Percentiles rank a stretch among this genome's conserved stretches.
Evolutionary conservation across 2,113 vertebrate species (phyloP).

Genomic region (Crotalus viridis): DNA sequence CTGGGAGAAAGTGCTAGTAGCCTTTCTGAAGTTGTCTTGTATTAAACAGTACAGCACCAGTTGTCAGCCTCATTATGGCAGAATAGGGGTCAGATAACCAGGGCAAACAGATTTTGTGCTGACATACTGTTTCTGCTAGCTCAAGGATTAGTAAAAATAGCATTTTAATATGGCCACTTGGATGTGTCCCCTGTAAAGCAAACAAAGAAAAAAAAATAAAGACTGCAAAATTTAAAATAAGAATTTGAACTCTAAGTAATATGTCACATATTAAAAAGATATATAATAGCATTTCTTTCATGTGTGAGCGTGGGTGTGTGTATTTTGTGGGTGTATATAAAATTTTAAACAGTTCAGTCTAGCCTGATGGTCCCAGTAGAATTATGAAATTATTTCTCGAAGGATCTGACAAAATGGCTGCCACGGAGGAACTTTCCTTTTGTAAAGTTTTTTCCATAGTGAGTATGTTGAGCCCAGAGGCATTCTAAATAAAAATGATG

Average conservation of each 20-base stretch:
- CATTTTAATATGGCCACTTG: not conserved
- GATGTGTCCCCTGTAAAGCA: not conserved
- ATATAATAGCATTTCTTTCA: not conserved
- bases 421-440: not conserved
- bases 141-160: not conserved
- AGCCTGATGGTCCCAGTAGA: not conserved
- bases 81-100: not conserved
- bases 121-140: not conserved
- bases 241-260: not conserved
- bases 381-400: not conserved
- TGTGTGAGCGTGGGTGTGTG: not conserved
- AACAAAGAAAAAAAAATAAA: not conserved
- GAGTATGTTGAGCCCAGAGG: not conserved
- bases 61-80: not conserved
- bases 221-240: not conserved
- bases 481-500: not conserved
- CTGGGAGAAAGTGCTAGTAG: not conserved
- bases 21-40: not conserved
- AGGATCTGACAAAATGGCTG: not conserved
- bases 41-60: not conserved
- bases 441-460: not conserved
- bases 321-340: not conserved
- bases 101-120: not conserved
- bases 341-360: not conserved
- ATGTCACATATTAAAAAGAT: not conserved